Conservation (phyloP, 2,113 vertebrate species). For the Poecilia latipinna region DNA sequence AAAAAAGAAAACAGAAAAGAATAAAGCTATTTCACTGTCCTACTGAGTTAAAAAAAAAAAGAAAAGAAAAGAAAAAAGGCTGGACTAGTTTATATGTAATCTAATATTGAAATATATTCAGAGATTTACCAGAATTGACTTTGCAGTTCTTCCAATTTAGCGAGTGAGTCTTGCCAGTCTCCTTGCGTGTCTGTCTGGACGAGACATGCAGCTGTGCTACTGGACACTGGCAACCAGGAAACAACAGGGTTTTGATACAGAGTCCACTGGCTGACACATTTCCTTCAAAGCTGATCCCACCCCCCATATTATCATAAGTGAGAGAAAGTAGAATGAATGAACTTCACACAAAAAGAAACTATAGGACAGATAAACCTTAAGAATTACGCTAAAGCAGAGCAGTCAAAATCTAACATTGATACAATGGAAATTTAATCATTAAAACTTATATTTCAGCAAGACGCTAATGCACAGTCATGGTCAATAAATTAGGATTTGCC, state of each 20-base stretch:
- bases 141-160: constrained; percentile 27
- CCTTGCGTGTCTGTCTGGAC: background rate
- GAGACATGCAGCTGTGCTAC: constrained; percentile 5
- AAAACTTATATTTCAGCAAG: background rate
- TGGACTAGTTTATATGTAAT: background rate
- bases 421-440: too few species aligned
- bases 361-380: background rate
- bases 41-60: background rate
- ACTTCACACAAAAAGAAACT: background rate
- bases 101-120: background rate
- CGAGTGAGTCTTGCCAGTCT: constrained; percentile 24
- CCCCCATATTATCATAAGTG: background rate
- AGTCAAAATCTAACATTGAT: too few species aligned
- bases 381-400: too few species aligned
- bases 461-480: background rate
- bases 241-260: constrained; percentile 12
- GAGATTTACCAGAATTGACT: constrained; percentile 44
- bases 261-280: background rate
- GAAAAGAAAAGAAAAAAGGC: background rate
- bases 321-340: background rate
- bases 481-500: background rate
- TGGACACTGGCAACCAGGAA: constrained; percentile 22
- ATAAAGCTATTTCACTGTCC: accelerated
- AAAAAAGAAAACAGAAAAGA: background rate
- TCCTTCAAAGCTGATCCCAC: background rate